These are phyloP conservation scores for Pachycephala philippinensis DNA, from an alignment of 2,113 vertebrate species.

Conservation along the genomic window DNA sequence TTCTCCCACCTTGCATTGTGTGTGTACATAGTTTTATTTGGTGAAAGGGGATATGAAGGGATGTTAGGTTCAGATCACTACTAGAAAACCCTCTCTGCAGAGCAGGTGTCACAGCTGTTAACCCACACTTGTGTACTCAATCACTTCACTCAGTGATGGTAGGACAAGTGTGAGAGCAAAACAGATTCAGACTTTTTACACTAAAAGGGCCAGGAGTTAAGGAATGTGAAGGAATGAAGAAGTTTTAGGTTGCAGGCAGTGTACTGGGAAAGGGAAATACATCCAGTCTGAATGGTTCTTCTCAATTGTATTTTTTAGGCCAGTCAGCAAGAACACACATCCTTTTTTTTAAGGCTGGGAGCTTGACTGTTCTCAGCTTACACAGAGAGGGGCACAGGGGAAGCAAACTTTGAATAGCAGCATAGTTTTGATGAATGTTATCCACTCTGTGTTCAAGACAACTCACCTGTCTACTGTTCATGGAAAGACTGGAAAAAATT, in stretches of 20 bases:
- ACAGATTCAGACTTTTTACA: background rate
- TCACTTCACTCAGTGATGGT: background rate
- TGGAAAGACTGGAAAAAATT: background rate
- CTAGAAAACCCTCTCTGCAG: background rate
- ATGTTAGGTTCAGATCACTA: background rate
- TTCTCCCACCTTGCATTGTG: background rate
- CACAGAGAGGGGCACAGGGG: background rate
- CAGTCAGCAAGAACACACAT: background rate
- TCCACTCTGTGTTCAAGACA: background rate
- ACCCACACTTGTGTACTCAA: background rate
- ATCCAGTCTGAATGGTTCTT: background rate
- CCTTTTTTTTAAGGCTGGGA: background rate
- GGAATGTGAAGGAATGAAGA: background rate
- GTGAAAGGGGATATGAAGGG: background rate
- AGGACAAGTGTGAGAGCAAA: background rate
- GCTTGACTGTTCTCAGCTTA: background rate
- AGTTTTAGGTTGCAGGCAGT: background rate
- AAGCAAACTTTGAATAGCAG: background rate
- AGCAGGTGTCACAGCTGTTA: background rate
- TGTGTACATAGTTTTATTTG: background rate
- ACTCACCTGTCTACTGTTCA: background rate
- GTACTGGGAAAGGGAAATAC: background rate
- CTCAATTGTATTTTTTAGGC: background rate
- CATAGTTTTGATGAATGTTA: background rate
- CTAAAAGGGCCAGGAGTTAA: background rate